These are phyloP conservation scores for Mesaphorura yosii DNA, from an alignment of 1,140 invertebrate genomes.

Conservation along the genomic window DNA sequence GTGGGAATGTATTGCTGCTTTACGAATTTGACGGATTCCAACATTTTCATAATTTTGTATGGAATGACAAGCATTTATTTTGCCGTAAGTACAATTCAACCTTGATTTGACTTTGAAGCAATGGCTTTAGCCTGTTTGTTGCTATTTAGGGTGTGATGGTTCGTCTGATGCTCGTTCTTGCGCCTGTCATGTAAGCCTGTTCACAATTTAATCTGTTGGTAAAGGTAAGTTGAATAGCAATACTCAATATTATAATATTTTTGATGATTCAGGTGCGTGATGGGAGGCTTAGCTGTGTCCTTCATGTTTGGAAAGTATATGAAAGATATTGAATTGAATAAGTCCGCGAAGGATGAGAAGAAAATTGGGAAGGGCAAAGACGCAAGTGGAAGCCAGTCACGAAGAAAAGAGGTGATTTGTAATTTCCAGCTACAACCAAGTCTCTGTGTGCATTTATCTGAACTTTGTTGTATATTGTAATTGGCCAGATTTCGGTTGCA, in stretches of 20 bases:
- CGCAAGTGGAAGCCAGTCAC: conserved; percentile 7
- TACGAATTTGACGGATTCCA: conserved; percentile 80
- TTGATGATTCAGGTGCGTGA: no score
- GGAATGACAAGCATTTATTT: conserved; percentile 97
- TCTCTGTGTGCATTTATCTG: conserved; percentile 3
- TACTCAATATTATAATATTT: no score
- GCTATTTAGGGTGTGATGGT: conserved; percentile 82
- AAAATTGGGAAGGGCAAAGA: conserved; percentile 33
- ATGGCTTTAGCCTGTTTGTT: not conserved
- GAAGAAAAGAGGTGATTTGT: conserved; percentile 20
- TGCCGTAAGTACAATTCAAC: conserved; percentile 56
- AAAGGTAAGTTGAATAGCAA: no score
- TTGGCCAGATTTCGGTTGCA: conserved; percentile 59
- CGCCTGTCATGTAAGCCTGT: conserved; percentile 97
- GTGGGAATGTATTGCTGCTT: conserved; percentile 90
- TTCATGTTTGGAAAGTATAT: conserved; percentile 80
- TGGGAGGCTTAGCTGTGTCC: conserved; percentile 87
- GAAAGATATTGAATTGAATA: conserved; percentile 58
- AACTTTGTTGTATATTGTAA: conserved; percentile 24
- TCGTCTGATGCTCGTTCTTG: conserved; percentile 90
- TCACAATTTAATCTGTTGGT: no score
- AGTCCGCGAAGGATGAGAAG: conserved; percentile 37
- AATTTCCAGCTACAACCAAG: conserved; percentile 5
- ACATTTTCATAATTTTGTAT: conserved; percentile 95
- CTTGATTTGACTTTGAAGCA: conserved; percentile 3